Evolutionary conservation across 2,113 vertebrate species (phyloP).

Genomic region (Tenrec ecaudatus): DNA sequence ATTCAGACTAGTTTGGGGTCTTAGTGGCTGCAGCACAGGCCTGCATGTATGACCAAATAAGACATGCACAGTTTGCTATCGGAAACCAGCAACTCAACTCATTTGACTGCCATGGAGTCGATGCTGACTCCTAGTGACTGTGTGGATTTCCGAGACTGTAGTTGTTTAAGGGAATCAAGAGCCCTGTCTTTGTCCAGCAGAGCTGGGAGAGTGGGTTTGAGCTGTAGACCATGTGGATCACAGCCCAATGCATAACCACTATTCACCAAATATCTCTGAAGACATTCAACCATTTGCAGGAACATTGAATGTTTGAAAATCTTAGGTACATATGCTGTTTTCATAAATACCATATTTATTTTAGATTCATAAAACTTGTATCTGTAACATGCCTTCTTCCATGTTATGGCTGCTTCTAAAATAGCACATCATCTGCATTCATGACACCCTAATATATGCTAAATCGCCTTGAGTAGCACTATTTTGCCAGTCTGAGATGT

Average conservation of each 20-base stretch:
- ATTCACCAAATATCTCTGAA: neutral
- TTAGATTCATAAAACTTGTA: neutral
- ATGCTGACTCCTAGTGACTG: no score
- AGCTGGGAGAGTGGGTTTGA: no score
- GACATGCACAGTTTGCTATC: neutral
- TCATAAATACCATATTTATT: neutral
- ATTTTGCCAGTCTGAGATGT: constrained; percentile 33
- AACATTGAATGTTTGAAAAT: neutral
- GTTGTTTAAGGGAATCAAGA: no score
- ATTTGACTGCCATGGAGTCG: no score
- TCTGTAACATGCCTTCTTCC: neutral
- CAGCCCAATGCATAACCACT: no score
- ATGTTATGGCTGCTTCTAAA: neutral
- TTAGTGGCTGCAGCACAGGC: neutral
- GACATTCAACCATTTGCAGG: neutral
- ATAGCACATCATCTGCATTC: neutral
- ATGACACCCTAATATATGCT: neutral
- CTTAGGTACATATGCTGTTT: neutral
- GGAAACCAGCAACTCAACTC: neutral
- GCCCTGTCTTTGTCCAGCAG: no score
- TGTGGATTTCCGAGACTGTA: no score
- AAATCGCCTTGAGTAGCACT: neutral
- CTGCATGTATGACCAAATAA: constrained; percentile 23
- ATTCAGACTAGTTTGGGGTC: neutral
- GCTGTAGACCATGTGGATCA: no score